These are phyloP conservation scores for Drosophila borealis DNA, from an alignment of 2,888 invertebrate genomes.

Conservation along the genomic window DNA sequence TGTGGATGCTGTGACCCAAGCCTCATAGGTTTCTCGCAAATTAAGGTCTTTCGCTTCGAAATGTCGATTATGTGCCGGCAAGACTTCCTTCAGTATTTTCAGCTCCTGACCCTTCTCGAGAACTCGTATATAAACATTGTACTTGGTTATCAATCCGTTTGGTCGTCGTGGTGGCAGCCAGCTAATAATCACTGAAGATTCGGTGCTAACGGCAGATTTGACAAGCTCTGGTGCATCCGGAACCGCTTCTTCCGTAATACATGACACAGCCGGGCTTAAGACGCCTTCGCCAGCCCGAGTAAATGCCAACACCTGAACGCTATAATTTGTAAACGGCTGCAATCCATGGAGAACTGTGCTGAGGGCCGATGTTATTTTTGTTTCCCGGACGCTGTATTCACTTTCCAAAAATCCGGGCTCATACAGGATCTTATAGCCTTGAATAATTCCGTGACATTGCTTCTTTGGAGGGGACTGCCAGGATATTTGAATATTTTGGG, in stretches of 20 bases:
- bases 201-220: constrained; percentile 87
- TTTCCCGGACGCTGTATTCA: constrained; percentile 85
- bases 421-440: constrained; percentile 92
- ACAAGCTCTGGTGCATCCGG: constrained; percentile 87
- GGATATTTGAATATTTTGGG: constrained; percentile 90
- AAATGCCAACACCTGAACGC: constrained; percentile 87
- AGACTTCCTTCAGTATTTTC: constrained; percentile 85
- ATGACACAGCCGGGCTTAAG: constrained; percentile 86
- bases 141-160: constrained; percentile 88
- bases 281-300: constrained; percentile 88
- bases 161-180: constrained; percentile 88
- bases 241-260: constrained; percentile 88
- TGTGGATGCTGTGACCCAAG: constrained; percentile 88
- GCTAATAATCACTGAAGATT: constrained; percentile 87
- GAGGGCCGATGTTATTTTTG: constrained; percentile 86
- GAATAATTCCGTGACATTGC: constrained; percentile 88
- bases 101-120: constrained; percentile 86
- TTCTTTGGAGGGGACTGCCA: constrained; percentile 89
- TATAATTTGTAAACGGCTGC: constrained; percentile 88
- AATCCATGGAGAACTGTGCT: constrained; percentile 87
- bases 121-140: constrained; percentile 87
- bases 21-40: constrained; percentile 86
- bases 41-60: constrained; percentile 86
- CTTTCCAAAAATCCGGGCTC: constrained; percentile 85
- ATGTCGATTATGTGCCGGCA: constrained; percentile 85